Evolutionary conservation across 2,797 vertebrate species (phyloP).

Genomic region (Delichon dasypus): DNA sequence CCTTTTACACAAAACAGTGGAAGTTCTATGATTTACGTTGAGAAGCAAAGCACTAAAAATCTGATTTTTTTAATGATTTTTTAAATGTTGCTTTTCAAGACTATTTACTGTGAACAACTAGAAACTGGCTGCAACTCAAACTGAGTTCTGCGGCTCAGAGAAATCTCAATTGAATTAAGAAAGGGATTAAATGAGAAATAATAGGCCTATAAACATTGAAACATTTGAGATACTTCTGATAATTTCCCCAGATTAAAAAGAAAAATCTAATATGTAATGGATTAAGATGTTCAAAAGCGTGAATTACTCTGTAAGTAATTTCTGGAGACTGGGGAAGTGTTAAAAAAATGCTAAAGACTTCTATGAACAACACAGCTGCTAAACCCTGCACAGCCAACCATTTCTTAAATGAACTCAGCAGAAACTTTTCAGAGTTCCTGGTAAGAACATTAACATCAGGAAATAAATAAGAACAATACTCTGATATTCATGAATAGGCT

Average conservation of each 20-base stretch:
- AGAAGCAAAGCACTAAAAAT: not conserved
- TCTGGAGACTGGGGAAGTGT: not conserved
- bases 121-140: not conserved
- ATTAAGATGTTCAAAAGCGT: not conserved
- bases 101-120: not conserved
- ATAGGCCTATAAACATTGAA: not conserved
- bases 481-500: not conserved
- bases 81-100: not conserved
- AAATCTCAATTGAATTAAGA: not conserved
- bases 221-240: not conserved
- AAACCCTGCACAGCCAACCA: not conserved
- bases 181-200: not conserved
- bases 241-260: not conserved
- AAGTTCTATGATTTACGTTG: not conserved
- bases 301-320: not conserved
- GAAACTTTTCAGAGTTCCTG: not conserved
- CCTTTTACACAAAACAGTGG: not conserved
- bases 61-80: not conserved
- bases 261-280: not conserved
- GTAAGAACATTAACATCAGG: not conserved
- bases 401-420: not conserved
- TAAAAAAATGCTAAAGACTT: not conserved
- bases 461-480: not conserved
- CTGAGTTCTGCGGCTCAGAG: not conserved
- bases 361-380: not conserved